Evolutionary conservation across 2,888 invertebrate genomes (phyloP), one percentile per base, ranked within the genome.

Genomic region (Cyclophora albipunctata): DNA sequence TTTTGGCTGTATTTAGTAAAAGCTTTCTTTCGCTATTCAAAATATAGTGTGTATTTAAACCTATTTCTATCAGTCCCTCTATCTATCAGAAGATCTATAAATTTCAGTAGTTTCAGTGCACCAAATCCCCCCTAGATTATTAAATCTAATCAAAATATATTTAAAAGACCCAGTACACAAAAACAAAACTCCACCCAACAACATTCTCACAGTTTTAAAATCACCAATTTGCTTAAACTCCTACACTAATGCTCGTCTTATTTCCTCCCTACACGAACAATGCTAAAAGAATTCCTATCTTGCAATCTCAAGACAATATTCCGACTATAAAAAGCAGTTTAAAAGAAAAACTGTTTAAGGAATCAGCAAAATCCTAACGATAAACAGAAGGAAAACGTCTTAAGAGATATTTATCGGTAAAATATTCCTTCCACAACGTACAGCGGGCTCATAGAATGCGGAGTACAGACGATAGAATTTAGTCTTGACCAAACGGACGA

Each of bases 361-460:
- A 83, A 85, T 84, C 85, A 83, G 85, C 82, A 69, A 68, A 80
- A 83, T 78, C 73, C 75, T 66, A 73, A 80, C 77, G 75, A 84
- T 82, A 85, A 84, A 84, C 81, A 80, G 76, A 79, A 80, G 74
- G 73, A 73, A 76, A 77, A 80, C 64, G 78, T 78, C 79, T 79
- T 76, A 69, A 69, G 68, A 80, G 81, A 84, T 84, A 81, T 84
- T 84, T 84, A 84, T 84, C 78, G 75, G 71, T 78, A 78, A 82
- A 82, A 81, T 83, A 84, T 84, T 78, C 82, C 63, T 64, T 54
- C 71, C 70, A 67, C 72, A 71, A 76, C 76, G 71, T 67, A 71
- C 67, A 69, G 70, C 62, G 62, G 73, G 69, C 75, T 82, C 82
- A 78, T 85, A 82, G 82, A 80, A 73, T 69, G 64, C 47, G 57